Conservation (phyloP, 2,113 vertebrate species). For the Callionymus lyra region DNA sequence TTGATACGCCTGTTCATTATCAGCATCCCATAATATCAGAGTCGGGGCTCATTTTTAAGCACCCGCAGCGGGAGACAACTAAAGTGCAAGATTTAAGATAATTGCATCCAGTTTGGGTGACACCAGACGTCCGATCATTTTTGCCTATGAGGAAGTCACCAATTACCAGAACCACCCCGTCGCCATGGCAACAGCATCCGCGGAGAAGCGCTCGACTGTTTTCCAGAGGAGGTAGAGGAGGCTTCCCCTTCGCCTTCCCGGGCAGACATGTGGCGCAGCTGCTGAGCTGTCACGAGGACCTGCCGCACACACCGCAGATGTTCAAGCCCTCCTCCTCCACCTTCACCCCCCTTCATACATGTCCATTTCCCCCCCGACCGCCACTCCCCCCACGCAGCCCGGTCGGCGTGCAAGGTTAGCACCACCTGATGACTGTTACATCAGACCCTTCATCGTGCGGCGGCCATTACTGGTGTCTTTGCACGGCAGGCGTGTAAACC, state of each 20-base stretch:
- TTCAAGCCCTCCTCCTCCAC: neutral
- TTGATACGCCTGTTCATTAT: constrained; percentile 48
- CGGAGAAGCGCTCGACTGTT: constrained; percentile 35
- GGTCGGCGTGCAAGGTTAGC: constrained; percentile 17
- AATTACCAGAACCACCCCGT: constrained; percentile 58
- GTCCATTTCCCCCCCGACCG: constrained; percentile 44
- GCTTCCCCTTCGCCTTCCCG: constrained; percentile 50
- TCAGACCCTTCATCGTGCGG: constrained; percentile 9
- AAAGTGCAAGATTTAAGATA: constrained; percentile 36
- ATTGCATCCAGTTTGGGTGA: constrained; percentile 50
- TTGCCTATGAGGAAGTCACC: constrained; percentile 24
- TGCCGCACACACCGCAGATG: constrained; percentile 32
- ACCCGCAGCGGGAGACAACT: constrained; percentile 8
- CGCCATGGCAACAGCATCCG: constrained; percentile 72
- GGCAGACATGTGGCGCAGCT: constrained; percentile 41
- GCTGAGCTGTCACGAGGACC: constrained; percentile 56
- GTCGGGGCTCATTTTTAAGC: constrained; percentile 50
- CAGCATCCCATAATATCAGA: constrained; percentile 36
- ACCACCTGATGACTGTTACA: constrained; percentile 35
- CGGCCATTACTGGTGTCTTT: too few species aligned
- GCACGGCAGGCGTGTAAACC: too few species aligned
- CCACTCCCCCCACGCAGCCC: constrained; percentile 36
- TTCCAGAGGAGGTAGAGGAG: constrained; percentile 23
- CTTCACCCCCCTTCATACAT: constrained; percentile 33
- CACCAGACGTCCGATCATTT: constrained; percentile 36